Evolutionary conservation across 37 sponge, comb jelly and placozoan genomes (phyloP).

Genomic region (Eunapius fragilis): DNA sequence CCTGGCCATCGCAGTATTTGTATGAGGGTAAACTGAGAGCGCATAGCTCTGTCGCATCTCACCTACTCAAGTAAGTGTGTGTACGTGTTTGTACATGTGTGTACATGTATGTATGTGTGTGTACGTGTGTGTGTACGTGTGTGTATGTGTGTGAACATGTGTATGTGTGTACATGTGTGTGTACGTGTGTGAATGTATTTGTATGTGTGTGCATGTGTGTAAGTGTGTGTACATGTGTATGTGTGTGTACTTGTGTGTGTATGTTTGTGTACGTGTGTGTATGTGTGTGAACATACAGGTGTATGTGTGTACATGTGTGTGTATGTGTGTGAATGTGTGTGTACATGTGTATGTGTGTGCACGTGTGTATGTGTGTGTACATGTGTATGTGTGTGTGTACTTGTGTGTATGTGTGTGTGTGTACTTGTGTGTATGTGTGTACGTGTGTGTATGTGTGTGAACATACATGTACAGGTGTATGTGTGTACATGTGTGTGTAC

Average conservation of each 20-base stretch:
- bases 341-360: too few species aligned
- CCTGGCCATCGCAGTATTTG: slow-evolving; percentile 80
- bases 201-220: background rate
- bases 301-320: background rate
- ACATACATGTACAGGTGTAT: too few species aligned
- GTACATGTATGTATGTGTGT: too few species aligned
- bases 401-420: too few species aligned
- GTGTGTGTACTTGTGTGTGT: background rate
- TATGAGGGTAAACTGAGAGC: slow-evolving; percentile 70
- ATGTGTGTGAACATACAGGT: too few species aligned
- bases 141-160: too few species aligned
- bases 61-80: slow-evolving; percentile 61
- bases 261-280: background rate
- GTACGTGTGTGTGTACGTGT: too few species aligned
- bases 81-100: background rate
- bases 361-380: too few species aligned
- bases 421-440: background rate
- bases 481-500: too few species aligned
- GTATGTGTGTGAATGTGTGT: background rate
- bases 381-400: too few species aligned
- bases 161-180: background rate
- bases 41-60: slow-evolving; percentile 66
- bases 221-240: background rate
- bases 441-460: too few species aligned
- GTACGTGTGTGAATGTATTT: background rate